Conservation (phyloP, 1,140 invertebrate species). For the Papilio machaon region DNA sequence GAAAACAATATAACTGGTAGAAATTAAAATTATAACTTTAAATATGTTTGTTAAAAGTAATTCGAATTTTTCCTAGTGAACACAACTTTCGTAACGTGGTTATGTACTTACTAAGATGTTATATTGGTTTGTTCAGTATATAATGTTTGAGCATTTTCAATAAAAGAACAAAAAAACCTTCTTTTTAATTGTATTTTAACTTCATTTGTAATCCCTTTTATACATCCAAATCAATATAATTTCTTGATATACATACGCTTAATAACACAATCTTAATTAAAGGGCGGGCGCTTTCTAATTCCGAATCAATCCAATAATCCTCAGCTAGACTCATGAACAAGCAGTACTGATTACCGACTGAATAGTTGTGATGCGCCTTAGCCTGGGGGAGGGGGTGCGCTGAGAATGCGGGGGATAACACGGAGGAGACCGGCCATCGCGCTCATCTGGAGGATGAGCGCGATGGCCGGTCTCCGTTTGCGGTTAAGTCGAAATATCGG, state of each 20-base stretch:
- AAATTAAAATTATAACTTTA: too few species aligned
- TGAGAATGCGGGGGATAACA: constrained; percentile 47
- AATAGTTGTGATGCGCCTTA: constrained; percentile 36
- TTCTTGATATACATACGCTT: not conserved
- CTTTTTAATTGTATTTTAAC: not conserved
- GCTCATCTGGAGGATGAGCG: too few species aligned
- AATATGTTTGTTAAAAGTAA: too few species aligned
- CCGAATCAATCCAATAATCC: constrained; percentile 34
- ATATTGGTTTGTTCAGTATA: not conserved
- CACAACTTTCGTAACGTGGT: too few species aligned
- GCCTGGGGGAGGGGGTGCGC: constrained; percentile 35
- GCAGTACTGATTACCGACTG: constrained; percentile 49
- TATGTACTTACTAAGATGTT: too few species aligned
- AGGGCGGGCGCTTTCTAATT: constrained; percentile 17
- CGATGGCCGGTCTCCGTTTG: too few species aligned
- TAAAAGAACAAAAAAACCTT: not conserved
- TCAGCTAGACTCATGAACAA: constrained; percentile 25
- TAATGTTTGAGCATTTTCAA: not conserved
- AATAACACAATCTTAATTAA: constrained; percentile 25
- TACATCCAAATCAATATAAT: not conserved
- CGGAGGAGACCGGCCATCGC: constrained; percentile 52
- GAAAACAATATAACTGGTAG: not conserved
- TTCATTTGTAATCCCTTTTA: not conserved
- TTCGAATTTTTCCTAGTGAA: too few species aligned
- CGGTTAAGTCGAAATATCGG: not conserved